These are phyloP conservation scores for Araneus ventricosus DNA, from an alignment of 1,140 invertebrate species.

Conservation along the genomic window DNA sequence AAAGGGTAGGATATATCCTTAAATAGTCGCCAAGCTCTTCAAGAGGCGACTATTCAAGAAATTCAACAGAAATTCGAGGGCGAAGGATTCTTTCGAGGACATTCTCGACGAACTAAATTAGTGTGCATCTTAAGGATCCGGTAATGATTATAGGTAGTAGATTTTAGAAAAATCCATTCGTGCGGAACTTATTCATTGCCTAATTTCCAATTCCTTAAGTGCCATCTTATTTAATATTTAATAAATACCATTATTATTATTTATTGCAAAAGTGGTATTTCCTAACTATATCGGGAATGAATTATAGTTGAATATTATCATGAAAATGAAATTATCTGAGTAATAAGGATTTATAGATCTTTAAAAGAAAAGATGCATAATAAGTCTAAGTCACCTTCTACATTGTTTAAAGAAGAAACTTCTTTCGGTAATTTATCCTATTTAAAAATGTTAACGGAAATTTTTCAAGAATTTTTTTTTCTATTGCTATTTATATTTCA, in stretches of 20 bases:
- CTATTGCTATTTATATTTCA: no score
- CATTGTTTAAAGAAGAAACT: no score
- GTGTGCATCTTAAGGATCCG: background rate
- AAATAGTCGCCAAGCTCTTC: background rate
- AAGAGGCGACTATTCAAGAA: constrained; percentile 43
- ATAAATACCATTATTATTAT: background rate
- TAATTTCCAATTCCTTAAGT: background rate
- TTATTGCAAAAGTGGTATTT: no score
- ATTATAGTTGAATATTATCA: no score
- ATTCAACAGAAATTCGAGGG: constrained; percentile 4
- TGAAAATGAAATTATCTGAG: no score
- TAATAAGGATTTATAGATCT: no score
- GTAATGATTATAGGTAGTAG: constrained; percentile 4
- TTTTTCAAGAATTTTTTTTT: no score
- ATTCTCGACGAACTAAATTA: constrained; percentile 13
- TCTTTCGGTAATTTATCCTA: no score
- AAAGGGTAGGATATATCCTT: background rate
- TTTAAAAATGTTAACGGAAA: no score
- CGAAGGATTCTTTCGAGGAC: background rate
- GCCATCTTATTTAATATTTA: background rate
- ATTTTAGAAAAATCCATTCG: constrained; percentile 20
- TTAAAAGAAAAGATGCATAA: no score
- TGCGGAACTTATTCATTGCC: background rate
- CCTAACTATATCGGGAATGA: no score
- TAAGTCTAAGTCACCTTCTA: no score